A percentile compares a stretch with the other conserved stretches of the same genome.
Evolutionary conservation across 2,888 invertebrate species (phyloP).

Genomic region (Rambutsinella grinnellia): DNA sequence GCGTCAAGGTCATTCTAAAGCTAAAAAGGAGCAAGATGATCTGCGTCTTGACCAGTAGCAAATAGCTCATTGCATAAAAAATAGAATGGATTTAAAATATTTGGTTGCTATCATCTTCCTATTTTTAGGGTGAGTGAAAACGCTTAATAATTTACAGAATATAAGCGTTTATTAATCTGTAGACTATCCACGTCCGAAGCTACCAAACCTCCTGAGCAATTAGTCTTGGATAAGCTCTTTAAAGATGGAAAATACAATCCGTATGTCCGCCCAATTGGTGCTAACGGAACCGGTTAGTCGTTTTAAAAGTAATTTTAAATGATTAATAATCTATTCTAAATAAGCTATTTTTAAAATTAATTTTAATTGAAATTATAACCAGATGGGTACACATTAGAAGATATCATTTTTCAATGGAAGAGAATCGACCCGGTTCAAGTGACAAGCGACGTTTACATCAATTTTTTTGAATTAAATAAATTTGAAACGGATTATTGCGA

Average conservation of each 20-base stretch:
- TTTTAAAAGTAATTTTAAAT: background rate
- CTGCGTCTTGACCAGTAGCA: too few relatives aligned
- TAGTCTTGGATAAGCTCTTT: conserved; percentile 29
- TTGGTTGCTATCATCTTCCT: too few relatives aligned
- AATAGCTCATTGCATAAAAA: too few relatives aligned
- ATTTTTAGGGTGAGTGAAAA: too few relatives aligned
- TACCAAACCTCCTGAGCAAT: conserved; percentile 28
- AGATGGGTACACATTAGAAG: background rate
- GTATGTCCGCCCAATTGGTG: conserved; percentile 29
- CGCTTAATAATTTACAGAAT: too few relatives aligned
- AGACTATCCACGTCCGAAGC: too few relatives aligned
- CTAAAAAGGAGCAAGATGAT: too few relatives aligned
- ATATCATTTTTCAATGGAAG: background rate
- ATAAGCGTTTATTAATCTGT: too few relatives aligned
- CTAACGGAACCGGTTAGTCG: conserved; percentile 11
- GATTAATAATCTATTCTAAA: background rate
- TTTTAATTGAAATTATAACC: too few relatives aligned
- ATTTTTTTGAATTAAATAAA: background rate
- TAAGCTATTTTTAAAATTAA: conserved; percentile 43
- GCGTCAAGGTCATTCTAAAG: too few relatives aligned
- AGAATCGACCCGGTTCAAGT: background rate
- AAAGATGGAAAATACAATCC: conserved; percentile 25
- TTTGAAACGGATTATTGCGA: conserved; percentile 10
- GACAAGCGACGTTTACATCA: too few relatives aligned
- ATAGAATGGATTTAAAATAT: too few relatives aligned